Evolutionary conservation across 2,797 vertebrate genomes (phyloP).

Genomic region (Hydrolagus colliei): DNA sequence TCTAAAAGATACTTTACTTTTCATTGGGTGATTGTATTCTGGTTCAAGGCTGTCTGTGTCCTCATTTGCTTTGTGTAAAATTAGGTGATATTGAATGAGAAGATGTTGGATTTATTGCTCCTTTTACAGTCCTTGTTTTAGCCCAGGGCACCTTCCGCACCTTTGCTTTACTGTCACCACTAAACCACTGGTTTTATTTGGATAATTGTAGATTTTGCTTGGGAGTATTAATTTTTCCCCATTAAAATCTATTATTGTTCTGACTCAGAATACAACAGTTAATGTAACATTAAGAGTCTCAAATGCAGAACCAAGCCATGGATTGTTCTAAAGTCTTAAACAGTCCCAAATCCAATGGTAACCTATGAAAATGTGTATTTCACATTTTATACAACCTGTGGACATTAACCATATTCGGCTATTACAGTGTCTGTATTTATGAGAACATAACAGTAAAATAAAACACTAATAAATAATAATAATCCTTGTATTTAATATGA

Average conservation of each 20-base stretch:
- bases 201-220: slow-evolving; percentile 4
- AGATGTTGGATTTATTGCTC: slow-evolving; percentile 20
- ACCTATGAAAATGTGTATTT: no score
- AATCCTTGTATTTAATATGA: no score
- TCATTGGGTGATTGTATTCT: no score
- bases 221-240: slow-evolving; percentile 16
- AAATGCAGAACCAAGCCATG: not conserved
- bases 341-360: no score
- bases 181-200: slow-evolving; percentile 24
- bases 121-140: slow-evolving; percentile 13
- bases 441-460: no score
- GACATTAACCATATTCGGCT: no score
- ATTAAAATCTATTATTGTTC: not conserved
- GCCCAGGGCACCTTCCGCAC: slow-evolving; percentile 29
- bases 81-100: slow-evolving; percentile 23
- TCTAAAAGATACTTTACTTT: no score
- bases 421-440: no score
- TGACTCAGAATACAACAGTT: not conserved
- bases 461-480: no score
- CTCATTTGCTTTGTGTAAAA: not conserved
- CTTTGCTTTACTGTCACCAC: slow-evolving; percentile 22
- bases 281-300: not conserved
- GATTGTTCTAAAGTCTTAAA: not conserved
- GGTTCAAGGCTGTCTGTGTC: not conserved
- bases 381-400: not conserved